Conservation (phyloP, 2,113 vertebrate species). For the Osmerus eperlanus region DNA sequence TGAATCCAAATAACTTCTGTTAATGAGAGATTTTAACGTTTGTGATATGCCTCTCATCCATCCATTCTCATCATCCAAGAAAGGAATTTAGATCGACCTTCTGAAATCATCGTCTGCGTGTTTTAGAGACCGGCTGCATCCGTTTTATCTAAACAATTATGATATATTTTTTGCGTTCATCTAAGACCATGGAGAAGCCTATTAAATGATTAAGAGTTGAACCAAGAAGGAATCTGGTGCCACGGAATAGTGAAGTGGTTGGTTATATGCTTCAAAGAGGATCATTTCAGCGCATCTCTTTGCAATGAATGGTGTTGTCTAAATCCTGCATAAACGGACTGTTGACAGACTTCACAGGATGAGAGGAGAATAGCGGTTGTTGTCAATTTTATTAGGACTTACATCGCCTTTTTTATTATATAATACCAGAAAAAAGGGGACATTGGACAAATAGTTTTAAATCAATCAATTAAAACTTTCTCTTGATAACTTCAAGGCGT, state of each 20-base stretch:
- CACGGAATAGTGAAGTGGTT: background rate
- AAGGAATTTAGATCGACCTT: constrained; percentile 4
- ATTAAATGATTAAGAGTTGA: constrained; percentile 1
- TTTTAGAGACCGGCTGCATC: background rate
- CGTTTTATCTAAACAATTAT: background rate
- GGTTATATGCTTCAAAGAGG: background rate
- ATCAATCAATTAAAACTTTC: background rate
- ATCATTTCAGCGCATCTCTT: constrained; percentile 23
- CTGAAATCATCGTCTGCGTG: background rate
- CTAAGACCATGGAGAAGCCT: background rate
- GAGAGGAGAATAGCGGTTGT: constrained; percentile 15
- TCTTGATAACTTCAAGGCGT: constrained; percentile 1
- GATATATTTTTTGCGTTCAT: background rate
- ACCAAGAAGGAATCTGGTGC: background rate
- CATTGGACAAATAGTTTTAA: background rate
- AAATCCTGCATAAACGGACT: background rate
- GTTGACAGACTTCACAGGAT: constrained; percentile 22
- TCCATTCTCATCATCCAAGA: background rate
- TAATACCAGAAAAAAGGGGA: background rate
- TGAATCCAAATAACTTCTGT: constrained; percentile 12
- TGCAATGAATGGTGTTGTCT: constrained; percentile 15
- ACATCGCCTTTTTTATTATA: background rate
- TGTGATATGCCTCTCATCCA: constrained; percentile 2
- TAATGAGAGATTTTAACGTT: constrained; percentile 2
- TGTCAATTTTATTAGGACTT: background rate